These are phyloP conservation scores for Cryptocheilus praepositus DNA, from an alignment of 2,888 invertebrate genomes.

Conservation along the genomic window DNA sequence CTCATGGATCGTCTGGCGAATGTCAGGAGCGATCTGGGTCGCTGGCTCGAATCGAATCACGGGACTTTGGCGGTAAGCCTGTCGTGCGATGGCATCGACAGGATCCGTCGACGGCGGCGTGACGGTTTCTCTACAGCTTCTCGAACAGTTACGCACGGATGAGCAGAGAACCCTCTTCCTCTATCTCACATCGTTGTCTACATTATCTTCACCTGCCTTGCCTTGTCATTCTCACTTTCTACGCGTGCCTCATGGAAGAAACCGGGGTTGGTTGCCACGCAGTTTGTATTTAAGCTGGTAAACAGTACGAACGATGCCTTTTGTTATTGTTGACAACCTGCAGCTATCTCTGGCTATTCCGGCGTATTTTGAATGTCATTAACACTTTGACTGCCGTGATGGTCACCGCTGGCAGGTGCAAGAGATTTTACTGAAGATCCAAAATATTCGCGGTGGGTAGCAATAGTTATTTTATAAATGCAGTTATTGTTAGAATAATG, in stretches of 20 bases:
- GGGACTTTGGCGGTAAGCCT: conserved; percentile 51
- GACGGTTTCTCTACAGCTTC: conserved; percentile 47
- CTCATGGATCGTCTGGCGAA: conserved; percentile 46
- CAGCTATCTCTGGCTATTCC: too few relatives aligned
- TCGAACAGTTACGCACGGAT: conserved; percentile 51
- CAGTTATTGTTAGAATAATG: too few relatives aligned
- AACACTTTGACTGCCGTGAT: too few relatives aligned
- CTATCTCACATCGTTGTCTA: background rate
- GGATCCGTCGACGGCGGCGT: conserved; percentile 41
- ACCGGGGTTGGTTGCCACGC: too few relatives aligned
- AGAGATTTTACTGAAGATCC: too few relatives aligned
- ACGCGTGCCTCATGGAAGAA: conserved; percentile 2
- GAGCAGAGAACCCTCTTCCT: conserved; percentile 34
- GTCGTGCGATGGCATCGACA: conserved; percentile 49
- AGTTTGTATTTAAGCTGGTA: too few relatives aligned
- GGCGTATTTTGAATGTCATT: too few relatives aligned
- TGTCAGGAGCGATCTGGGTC: conserved; percentile 49
- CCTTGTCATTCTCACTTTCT: background rate
- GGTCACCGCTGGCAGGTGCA: too few relatives aligned
- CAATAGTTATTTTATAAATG: too few relatives aligned
- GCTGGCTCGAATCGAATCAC: conserved; percentile 58
- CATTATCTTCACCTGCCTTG: background rate
- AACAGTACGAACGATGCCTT: too few relatives aligned
- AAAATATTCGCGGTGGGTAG: too few relatives aligned
- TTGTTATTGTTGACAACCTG: too few relatives aligned